phyloP scores from a whole-genome alignment of 2,113 vertebrate species.

The Smithornis capensis region DNA sequence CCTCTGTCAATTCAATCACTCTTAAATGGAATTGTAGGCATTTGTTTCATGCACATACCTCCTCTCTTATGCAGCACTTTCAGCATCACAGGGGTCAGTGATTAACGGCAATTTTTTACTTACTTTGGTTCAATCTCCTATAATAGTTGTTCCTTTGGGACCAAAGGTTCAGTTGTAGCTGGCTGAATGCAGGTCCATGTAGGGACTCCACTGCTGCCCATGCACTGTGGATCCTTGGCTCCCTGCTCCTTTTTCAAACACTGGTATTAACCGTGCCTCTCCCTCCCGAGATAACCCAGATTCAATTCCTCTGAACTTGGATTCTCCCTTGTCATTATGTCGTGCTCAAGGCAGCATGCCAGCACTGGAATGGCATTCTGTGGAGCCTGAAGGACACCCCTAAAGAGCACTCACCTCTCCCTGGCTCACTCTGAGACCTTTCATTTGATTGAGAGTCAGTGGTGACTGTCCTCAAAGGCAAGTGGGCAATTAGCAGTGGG shows the following conservation, averaged over 20 bases:
- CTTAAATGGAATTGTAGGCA: neutral
- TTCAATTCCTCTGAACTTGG: neutral
- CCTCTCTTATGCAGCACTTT: neutral
- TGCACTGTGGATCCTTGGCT: neutral
- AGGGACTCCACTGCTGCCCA: neutral
- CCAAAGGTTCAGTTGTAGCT: neutral
- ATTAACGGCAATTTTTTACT: constrained; percentile 23
- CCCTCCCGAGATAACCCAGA: neutral
- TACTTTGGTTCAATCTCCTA: neutral
- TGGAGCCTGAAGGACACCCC: neutral
- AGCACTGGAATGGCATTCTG: neutral
- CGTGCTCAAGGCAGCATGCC: neutral
- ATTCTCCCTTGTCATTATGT: neutral
- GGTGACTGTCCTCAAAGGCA: neutral
- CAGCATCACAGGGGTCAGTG: constrained; percentile 1
- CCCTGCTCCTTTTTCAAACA: neutral
- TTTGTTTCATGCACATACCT: neutral
- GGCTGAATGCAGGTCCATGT: neutral
- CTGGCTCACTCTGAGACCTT: neutral
- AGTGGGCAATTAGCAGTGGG: neutral
- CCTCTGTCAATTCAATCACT: neutral
- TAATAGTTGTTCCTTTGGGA: neutral
- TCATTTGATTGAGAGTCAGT: neutral
- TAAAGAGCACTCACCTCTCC: neutral
- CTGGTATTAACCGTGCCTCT: neutral